These are phyloP conservation scores for Emmelina monodactyla DNA, from an alignment of 2,888 invertebrate genomes.

Conservation along the genomic window DNA sequence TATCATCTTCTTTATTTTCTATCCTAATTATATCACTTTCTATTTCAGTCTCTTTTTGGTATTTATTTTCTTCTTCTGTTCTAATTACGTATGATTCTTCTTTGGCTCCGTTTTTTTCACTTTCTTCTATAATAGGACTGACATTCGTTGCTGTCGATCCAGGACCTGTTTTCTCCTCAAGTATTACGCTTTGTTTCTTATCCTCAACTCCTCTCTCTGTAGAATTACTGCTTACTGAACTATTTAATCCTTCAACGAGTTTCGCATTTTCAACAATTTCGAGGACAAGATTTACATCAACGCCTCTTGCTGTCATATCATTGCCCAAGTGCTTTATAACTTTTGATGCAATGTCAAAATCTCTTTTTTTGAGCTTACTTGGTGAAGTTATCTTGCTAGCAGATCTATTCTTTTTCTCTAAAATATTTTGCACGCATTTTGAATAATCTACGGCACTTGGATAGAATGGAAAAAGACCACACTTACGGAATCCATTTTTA, in stretches of 20 bases:
- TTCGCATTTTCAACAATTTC: constrained; percentile 3
- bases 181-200: constrained; percentile 1
- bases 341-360: constrained; percentile 3
- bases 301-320: constrained; percentile 2
- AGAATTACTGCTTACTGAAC: constrained; percentile 2
- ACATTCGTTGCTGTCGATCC: constrained; percentile 2
- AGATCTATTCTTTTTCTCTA: background rate
- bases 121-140: constrained; percentile 2
- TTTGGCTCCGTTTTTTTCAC: constrained; percentile 3
- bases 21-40: constrained; percentile 2
- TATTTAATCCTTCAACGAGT: constrained; percentile 2
- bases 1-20: constrained; percentile 1
- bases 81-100: constrained; percentile 1
- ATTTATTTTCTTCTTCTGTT: constrained; percentile 3
- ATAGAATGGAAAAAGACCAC: background rate
- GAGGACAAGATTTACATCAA: constrained; percentile 2
- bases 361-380: constrained; percentile 1
- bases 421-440: background rate
- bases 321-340: constrained; percentile 3
- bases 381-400: constrained; percentile 1
- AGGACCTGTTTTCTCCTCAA: constrained; percentile 1
- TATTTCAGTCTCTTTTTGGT: background rate
- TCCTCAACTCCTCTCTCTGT: constrained; percentile 1
- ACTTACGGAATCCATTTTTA: background rate
- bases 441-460: background rate